Percentiles rank a stretch among this genome's conserved stretches.
These are phyloP conservation scores for Aurelia sp. DNA, from an alignment of 30 jellyfish, hydroid and myxozoan genomes.

Conservation along the genomic window DNA sequence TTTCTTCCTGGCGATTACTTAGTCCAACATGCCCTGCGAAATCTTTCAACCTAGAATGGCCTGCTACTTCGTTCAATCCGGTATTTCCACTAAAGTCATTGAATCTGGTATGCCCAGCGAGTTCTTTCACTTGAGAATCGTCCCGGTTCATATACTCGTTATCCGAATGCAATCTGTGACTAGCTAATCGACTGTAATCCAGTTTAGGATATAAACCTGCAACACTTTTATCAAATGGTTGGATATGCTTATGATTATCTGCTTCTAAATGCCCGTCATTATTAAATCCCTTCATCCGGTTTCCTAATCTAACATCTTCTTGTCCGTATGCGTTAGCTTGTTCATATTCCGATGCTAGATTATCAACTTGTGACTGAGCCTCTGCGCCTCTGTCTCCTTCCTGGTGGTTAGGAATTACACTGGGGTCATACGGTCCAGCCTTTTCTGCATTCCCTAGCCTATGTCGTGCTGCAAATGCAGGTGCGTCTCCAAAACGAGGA, in stretches of 20 bases:
- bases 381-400: constrained; percentile 13
- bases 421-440: constrained; percentile 27
- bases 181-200: not conserved
- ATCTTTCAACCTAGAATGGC: not conserved
- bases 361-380: constrained; percentile 39
- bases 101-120: constrained; percentile 16
- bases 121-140: not conserved
- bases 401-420: constrained; percentile 5
- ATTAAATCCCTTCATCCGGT: not conserved
- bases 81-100: not conserved
- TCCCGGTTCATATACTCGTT: not conserved
- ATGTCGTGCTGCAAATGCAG: constrained; percentile 36
- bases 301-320: constrained; percentile 36
- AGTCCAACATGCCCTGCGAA: constrained; percentile 15
- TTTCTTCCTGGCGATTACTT: constrained; percentile 9
- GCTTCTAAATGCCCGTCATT: not conserved
- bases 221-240: constrained; percentile 17
- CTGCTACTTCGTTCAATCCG: not conserved
- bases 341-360: constrained; percentile 67
- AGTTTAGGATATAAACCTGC: not conserved
- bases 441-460: constrained; percentile 1
- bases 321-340: constrained; percentile 69
- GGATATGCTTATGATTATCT: not conserved
- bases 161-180: not conserved
- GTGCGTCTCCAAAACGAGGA: constrained; percentile 20